phyloP scores from a whole-genome alignment of 2,888 invertebrate genomes.

The Magallana nippona region DNA sequence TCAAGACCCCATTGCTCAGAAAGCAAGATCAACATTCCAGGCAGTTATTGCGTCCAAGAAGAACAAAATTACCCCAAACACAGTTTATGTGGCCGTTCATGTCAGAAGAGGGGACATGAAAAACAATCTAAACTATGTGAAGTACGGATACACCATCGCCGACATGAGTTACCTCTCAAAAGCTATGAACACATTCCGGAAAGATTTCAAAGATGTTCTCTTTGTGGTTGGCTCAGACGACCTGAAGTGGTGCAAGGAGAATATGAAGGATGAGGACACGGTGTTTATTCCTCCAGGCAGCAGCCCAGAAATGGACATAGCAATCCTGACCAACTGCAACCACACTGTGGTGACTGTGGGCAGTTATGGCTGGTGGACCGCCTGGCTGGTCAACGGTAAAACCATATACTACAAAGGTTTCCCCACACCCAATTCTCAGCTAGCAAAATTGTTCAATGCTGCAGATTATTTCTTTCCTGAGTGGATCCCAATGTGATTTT shows the following conservation, averaged over 20 bases:
- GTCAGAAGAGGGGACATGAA: constrained; percentile 57
- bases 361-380: constrained; percentile 71
- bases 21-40: constrained; percentile 41
- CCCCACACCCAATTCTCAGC: constrained; percentile 47
- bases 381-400: constrained; percentile 64
- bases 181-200: constrained; percentile 49
- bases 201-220: constrained; percentile 42
- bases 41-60: constrained; percentile 21
- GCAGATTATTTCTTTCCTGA: constrained; percentile 49
- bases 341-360: constrained; percentile 80
- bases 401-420: constrained; percentile 52
- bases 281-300: constrained; percentile 39
- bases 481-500: constrained; percentile 46
- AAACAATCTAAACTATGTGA: constrained; percentile 3
- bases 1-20: constrained; percentile 27
- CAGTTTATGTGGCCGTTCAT: constrained; percentile 54
- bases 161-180: constrained; percentile 40
- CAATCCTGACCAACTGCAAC: constrained; percentile 53
- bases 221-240: constrained; percentile 57
- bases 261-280: constrained; percentile 42
- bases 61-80: not conserved
- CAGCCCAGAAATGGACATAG: constrained; percentile 54
- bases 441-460: constrained; percentile 39
- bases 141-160: constrained; percentile 51
- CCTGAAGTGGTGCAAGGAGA: constrained; percentile 49